Base-by-base conservation (phyloP, 2,888 invertebrate species). In the Geophilus truncorum region DNA sequence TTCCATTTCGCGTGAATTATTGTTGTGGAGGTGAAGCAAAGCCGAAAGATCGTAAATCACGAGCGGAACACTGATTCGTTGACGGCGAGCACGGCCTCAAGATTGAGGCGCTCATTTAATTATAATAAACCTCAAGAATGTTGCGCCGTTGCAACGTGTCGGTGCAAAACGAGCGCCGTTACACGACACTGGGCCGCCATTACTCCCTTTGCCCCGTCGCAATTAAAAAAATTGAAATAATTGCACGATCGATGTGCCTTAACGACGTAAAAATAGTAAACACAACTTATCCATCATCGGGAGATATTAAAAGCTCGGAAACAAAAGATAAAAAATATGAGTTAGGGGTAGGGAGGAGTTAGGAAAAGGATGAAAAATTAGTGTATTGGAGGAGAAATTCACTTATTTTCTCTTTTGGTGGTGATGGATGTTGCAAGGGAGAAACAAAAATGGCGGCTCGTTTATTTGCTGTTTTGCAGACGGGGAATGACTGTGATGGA, bases 21-120 rank as follows among this genome's bases (percentile, higher is more conserved):
- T 62, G 62, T 62, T 62, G 62, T 62, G 62, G 62, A 62, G 62
- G 62, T 62, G 62, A 62, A 62, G 62, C 62, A 62, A 62, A 62
- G 62, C 62, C 62, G 62, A 62, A 62, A 62, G 62, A 62, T 62
- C 62, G 62, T 62, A 62, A 62, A 62, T 62, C 62, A 62, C 62
- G 28, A 1, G 62, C 9, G 15, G 62, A 62, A 62, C 62, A 62
- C 62, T 62, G 62, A 62, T 62, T 62, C 62, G 62, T 62, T 62
- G 62, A 62, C 62, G 62, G 62, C 62, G 28, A 62, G 62, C 62
- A 62, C 25, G 62, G 62, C 62, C 62, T 23, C 62, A 62, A 62
- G 62, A 62, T 62, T 62, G 62, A 62, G 62, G 62, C 1, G 62
- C 62, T 62, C 62, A 62, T 62, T 62, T 62, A 62, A 62, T 62